Percentiles rank a stretch among this genome's conserved stretches.
Evolutionary conservation across 2,888 invertebrate species (phyloP).

Genomic region (Amblyjoppa proteus): DNA sequence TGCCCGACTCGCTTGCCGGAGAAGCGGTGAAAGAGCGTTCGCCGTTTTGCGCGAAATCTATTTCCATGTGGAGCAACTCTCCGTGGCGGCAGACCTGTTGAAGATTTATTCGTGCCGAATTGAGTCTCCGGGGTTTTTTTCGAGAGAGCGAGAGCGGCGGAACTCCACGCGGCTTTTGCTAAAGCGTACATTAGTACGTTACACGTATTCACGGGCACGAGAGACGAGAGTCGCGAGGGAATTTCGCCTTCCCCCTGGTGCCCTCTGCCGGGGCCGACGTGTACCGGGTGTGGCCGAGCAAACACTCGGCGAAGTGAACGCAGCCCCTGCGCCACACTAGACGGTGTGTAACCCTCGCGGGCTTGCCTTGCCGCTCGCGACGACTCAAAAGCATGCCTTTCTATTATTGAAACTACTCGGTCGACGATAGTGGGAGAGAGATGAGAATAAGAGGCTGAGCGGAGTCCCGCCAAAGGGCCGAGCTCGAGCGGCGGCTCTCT

Average conservation of each 20-base stretch:
- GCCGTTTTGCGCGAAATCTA: slow-evolving; percentile 69
- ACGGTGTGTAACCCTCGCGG: slow-evolving; percentile 41
- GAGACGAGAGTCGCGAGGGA: slow-evolving; percentile 44
- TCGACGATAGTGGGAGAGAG: slow-evolving; percentile 26
- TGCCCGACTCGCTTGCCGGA: neutral
- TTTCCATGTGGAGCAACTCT: slow-evolving; percentile 73
- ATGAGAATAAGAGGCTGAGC: slow-evolving; percentile 12
- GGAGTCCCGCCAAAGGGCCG: slow-evolving; percentile 56
- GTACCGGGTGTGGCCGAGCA: slow-evolving; percentile 55
- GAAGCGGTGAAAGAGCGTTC: slow-evolving; percentile 20
- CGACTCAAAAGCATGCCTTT: slow-evolving; percentile 82
- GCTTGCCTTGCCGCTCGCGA: slow-evolving; percentile 59
- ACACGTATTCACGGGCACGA: slow-evolving; percentile 37
- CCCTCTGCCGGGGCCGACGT: slow-evolving; percentile 22
- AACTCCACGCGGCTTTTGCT: slow-evolving; percentile 39
- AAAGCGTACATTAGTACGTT: slow-evolving; percentile 39
- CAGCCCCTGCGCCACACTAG: neutral
- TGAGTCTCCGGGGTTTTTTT: slow-evolving; percentile 69
- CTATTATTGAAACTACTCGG: slow-evolving; percentile 81
- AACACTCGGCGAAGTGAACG: slow-evolving; percentile 31
- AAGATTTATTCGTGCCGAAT: slow-evolving; percentile 81
- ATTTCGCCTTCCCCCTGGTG: slow-evolving; percentile 30
- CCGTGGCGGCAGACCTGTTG: slow-evolving; percentile 77
- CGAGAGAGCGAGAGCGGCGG: slow-evolving; percentile 38
- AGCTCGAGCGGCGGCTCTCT: slow-evolving; percentile 58